Evolutionary conservation across 2,113 vertebrate species (phyloP).

Genomic region (Mormyrus lacerda): DNA sequence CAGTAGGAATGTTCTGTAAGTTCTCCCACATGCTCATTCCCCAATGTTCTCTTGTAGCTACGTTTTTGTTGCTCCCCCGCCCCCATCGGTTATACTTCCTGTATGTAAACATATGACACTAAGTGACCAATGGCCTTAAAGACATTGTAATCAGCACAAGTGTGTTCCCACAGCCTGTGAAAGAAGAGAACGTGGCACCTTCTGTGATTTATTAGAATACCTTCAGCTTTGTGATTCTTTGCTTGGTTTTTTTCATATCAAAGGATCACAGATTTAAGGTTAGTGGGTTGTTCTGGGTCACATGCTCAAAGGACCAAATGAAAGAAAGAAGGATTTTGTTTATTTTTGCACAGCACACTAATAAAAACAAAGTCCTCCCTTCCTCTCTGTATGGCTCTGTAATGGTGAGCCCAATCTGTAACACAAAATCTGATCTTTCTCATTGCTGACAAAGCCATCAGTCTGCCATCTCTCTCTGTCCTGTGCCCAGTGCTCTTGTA

Average conservation of each 20-base stretch:
- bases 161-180: constrained; percentile 46
- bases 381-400: constrained; percentile 19
- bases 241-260: constrained; percentile 24
- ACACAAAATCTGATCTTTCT: constrained; percentile 25
- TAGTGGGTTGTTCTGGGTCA: neutral
- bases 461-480: neutral
- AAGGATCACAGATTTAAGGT: constrained; percentile 6
- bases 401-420: constrained; percentile 36
- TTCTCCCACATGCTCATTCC: neutral
- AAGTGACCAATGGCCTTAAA: constrained; percentile 66
- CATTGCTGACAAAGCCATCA: constrained; percentile 34
- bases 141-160: constrained; percentile 40
- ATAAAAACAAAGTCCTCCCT: constrained; percentile 21
- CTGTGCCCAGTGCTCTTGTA: neutral
- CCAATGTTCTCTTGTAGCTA: neutral
- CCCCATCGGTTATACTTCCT: neutral
- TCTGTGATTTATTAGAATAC: neutral
- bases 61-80: neutral
- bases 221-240: constrained; percentile 5
- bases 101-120: neutral
- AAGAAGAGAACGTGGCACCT: constrained; percentile 11
- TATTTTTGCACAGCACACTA: constrained; percentile 42
- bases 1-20: neutral
- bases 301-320: constrained; percentile 28
- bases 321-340: constrained; percentile 36